Evolutionary conservation across 1,140 invertebrate genomes (phyloP).

Genomic region (Hydropsyche tenuis): DNA sequence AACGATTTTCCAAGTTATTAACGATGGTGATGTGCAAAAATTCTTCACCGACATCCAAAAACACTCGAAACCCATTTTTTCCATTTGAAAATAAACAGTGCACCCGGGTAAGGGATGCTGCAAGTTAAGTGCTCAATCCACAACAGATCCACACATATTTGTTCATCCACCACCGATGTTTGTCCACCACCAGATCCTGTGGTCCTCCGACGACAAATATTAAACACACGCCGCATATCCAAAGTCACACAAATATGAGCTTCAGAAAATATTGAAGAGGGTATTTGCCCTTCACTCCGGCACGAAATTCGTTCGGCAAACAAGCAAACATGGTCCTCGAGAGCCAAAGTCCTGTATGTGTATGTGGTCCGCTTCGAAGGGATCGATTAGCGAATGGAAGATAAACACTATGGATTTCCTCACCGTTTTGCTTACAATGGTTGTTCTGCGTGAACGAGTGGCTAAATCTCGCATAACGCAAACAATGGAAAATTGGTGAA

Average conservation of each 20-base stretch:
- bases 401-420: conserved; percentile 15
- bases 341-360: no score
- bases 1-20: no score
- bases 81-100: conserved; percentile 13
- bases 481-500: background rate
- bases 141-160: conserved; percentile 7
- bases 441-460: conserved; percentile 15
- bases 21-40: no score
- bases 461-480: conserved; percentile 26
- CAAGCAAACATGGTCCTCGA: conserved; percentile 25
- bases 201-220: conserved; percentile 11
- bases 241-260: conserved; percentile 12
- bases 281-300: conserved; percentile 17
- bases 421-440: background rate
- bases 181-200: no score
- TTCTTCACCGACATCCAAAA: no score
- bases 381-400: conserved; percentile 12
- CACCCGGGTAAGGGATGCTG: background rate
- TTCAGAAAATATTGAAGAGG: background rate
- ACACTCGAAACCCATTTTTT: no score
- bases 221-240: conserved; percentile 7
- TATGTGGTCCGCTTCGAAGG: background rate
- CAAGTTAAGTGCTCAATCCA: conserved; percentile 7
- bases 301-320: conserved; percentile 32
- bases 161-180: conserved; percentile 13